Evolutionary conservation across 1,140 invertebrate genomes (phyloP), one percentile per base, ranked within the genome.

Genomic region (Pteromalus puparum): DNA sequence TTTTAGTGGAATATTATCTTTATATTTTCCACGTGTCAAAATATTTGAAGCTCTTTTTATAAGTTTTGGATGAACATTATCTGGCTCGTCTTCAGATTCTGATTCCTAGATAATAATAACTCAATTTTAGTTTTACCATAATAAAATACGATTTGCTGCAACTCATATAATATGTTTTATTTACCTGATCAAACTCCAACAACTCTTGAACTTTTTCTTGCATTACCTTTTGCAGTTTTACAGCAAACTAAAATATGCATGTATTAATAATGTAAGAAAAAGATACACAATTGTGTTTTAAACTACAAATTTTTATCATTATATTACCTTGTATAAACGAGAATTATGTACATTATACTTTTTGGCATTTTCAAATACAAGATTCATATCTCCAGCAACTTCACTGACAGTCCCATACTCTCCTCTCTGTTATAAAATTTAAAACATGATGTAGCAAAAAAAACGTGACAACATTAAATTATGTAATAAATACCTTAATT

Each of bases 311-410:
- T 28, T 38, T 67, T 38, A n/a, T 42, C 0, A 70, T 28, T 86
- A 73, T 80, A 61, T 89, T 93, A 95, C 96, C 92, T 97, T 97
- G 88, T 98, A 99, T 38, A 99, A 93, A 88, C 96, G 95, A 5
- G 97, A 98, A 78, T 97, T 97, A 67, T 97, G 96, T 77, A 97
- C 93, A 91, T 99, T 99, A 91, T 99, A 99, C 87, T 96, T 96
- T 91, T 98, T 98, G 10, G 98, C 98, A 94, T 99, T 99, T 91
- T 99, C 97, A 94, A 99, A 99, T 96, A 99, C 98, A n/a, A 99
- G 95, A 91, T 98, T 98, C 94, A 99, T 95, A 91, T 99, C 99
- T 1, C 96, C 96, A n/a, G 97, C 97, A 81, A 99, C 95, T 92
- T 99, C 97, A 85, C 96, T 97, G 4, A 99, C 93, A 21, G 96